A percentile compares a stretch with the other conserved stretches of the same genome.
phyloP scores from a whole-genome alignment of 2,888 invertebrate species.

The Hyposoter didymator region DNA sequence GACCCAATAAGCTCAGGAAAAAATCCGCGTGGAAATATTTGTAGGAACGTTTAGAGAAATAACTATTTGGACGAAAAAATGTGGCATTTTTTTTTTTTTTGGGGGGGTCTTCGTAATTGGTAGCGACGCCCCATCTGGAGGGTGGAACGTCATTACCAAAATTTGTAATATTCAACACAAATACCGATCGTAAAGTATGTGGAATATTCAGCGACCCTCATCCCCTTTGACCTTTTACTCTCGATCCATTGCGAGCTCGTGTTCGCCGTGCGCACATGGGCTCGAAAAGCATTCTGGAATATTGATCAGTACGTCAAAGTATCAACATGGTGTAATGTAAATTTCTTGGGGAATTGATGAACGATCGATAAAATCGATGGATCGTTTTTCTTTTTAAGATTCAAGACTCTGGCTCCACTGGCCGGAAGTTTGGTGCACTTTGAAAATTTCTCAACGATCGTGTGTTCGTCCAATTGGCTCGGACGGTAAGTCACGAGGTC shows the following conservation, averaged over 20 bases:
- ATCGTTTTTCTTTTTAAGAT: background rate
- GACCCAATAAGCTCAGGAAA: too few relatives aligned
- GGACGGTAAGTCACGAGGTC: background rate
- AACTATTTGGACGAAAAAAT: too few relatives aligned
- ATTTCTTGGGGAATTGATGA: background rate
- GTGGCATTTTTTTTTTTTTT: too few relatives aligned
- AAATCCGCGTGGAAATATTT: too few relatives aligned
- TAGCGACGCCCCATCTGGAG: too few relatives aligned
- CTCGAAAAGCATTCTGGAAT: background rate
- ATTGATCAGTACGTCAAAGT: background rate
- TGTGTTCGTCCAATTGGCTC: background rate
- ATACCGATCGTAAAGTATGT: slow-evolving; percentile 38
- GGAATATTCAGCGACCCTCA: slow-evolving; percentile 20
- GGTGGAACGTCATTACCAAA: background rate
- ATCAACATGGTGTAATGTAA: background rate
- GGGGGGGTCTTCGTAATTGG: too few relatives aligned
- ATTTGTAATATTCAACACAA: slow-evolving; percentile 46
- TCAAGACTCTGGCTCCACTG: background rate
- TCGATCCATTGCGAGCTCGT: background rate
- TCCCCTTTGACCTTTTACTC: slow-evolving; percentile 26
- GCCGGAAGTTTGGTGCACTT: background rate
- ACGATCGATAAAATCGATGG: slow-evolving; percentile 17
- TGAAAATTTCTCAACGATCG: background rate
- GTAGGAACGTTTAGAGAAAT: too few relatives aligned
- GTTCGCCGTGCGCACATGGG: background rate